Evolutionary conservation across 2,797 vertebrate genomes (phyloP), one percentile per base, ranked within the genome.

Genomic region (Gymnoscopelus braueri): DNA sequence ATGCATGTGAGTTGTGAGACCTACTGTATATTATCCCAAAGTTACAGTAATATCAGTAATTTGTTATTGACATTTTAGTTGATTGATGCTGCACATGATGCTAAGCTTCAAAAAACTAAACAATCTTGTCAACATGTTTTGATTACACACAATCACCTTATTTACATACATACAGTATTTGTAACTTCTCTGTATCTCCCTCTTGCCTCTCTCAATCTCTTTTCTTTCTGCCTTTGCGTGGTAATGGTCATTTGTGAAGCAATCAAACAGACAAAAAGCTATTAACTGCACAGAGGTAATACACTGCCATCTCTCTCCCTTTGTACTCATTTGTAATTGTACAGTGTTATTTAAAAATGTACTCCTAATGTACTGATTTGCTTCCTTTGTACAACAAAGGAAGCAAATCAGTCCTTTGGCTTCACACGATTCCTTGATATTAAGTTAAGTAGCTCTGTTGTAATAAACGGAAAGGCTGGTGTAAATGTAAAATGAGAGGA

Each of bases 391-490:
- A 19, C 19, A 65, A 60, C 26, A 54, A 49, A n/a, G 3, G 5
- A 39, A 44, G 11, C 19, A 68, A 54, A 15, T 8, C 13, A 59
- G 59, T 67, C 62, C 44, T 32, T 49, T 72, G 69, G 39, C 26
- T 56, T 71, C 26, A 29, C 26, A 29, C 26, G 63, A 80, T 71
- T 71, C 75, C 78, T 74, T 76, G 39, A 71, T 67, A 67, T 74
- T 72, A 67, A 51, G 68, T 61, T 44, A 82, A 87, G 69, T 63
- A 48, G 72, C 56, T 24, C 79, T 74, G 73, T 70, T 83, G 69
- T 74, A 84, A 79, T 79, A 76, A 84, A 78, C 74, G 78, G 80
- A 75, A 74, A 80, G 68, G 81, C 84, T 88, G 78, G 80, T 75
- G 73, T 75, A 79, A 82, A 84, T 47, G 64, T 69, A 74, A 82